These are phyloP conservation scores for Sarcophaga rosellei DNA, from an alignment of 2,888 invertebrate species.

Conservation along the genomic window DNA sequence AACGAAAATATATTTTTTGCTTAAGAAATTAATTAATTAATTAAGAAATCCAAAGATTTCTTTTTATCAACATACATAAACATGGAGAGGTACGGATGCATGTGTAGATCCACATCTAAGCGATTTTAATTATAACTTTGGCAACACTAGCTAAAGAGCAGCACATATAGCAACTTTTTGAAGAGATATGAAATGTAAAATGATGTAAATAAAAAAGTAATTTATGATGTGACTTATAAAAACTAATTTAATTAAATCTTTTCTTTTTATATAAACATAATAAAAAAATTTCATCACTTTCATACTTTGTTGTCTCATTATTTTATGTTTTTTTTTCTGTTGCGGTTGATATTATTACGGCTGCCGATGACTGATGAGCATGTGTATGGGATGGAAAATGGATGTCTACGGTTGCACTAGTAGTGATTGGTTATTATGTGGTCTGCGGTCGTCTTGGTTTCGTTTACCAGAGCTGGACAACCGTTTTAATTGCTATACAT, in stretches of 20 bases:
- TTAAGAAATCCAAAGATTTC: too few relatives aligned
- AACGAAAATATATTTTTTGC: too few relatives aligned
- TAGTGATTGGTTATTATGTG: slow-evolving; percentile 27
- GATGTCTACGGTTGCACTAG: not conserved
- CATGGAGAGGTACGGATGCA: too few relatives aligned
- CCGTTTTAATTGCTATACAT: not conserved
- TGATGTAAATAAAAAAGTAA: slow-evolving; percentile 27
- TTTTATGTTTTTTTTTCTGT: not conserved
- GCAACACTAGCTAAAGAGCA: too few relatives aligned
- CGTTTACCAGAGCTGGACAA: slow-evolving; percentile 21
- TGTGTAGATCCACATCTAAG: too few relatives aligned
- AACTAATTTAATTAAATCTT: too few relatives aligned
- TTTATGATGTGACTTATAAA: slow-evolving; percentile 50
- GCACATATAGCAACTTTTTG: too few relatives aligned
- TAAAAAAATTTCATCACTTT: slow-evolving; percentile 50
- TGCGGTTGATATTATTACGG: slow-evolving; percentile 2
- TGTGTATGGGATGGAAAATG: slow-evolving; percentile 19
- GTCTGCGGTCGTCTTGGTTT: slow-evolving; percentile 46
- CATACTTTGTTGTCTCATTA: slow-evolving; percentile 54
- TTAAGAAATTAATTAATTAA: too few relatives aligned
- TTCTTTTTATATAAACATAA: not conserved
- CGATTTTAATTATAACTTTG: too few relatives aligned
- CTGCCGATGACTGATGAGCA: slow-evolving; percentile 25
- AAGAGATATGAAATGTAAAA: too few relatives aligned
- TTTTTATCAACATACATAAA: too few relatives aligned